A percentile compares a stretch with the other conserved stretches of the same genome.
Conservation (phyloP, 2,113 vertebrate genomes). For the Silurus asotus region DNA sequence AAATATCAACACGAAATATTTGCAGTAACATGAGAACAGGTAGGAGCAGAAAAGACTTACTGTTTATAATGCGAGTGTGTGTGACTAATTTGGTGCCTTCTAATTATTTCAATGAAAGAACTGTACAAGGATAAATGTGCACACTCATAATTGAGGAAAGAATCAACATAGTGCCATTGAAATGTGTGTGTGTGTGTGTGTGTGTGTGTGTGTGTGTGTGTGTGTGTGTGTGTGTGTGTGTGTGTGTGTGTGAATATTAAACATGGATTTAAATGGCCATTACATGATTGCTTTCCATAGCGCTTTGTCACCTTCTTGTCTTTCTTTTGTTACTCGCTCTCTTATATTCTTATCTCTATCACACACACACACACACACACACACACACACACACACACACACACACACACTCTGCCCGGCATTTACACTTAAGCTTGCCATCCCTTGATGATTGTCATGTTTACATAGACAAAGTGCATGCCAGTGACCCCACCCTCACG, state of each 20-base stretch:
- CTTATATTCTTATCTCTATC: not conserved
- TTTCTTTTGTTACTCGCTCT: not conserved
- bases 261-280: constrained; percentile 60
- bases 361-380: no score
- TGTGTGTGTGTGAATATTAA: constrained; percentile 26
- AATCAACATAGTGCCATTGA: not conserved
- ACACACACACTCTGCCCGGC: not conserved
- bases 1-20: not conserved
- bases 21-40: not conserved
- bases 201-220: constrained; percentile 27
- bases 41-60: not conserved
- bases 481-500: constrained; percentile 22
- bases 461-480: constrained; percentile 42
- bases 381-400: no score
- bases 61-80: not conserved
- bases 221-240: constrained; percentile 18
- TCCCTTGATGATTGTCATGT: constrained; percentile 25
- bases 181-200: constrained; percentile 23
- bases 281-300: constrained; percentile 61
- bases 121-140: not conserved
- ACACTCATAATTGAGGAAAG: not conserved
- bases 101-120: not conserved
- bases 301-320: constrained; percentile 33
- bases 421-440: constrained; percentile 48
- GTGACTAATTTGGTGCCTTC: not conserved